Conservation (phyloP, 2,113 vertebrate species). For the Pluvianellus socialis region DNA sequence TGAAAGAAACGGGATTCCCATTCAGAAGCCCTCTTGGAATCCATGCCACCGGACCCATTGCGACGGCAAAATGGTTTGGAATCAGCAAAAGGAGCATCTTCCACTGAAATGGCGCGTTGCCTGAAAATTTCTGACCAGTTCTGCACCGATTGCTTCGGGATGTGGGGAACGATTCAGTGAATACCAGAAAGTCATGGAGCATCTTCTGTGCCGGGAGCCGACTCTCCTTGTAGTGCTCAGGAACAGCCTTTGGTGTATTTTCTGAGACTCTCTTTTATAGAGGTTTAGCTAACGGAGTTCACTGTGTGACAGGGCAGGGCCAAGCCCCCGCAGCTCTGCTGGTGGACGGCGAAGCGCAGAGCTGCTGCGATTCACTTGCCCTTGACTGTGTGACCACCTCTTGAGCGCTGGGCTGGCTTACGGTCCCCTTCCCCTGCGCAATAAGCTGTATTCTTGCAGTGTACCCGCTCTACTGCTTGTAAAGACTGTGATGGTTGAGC, state of each 20-base stretch:
- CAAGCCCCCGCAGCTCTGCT: not conserved
- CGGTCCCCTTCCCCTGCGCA: not conserved
- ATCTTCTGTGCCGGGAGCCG: not conserved
- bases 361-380: not conserved
- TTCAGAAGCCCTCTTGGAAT: not conserved
- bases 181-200: not conserved
- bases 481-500: not conserved
- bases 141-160: not conserved
- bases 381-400: not conserved
- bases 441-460: not conserved
- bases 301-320: not conserved
- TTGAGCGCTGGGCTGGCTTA: not conserved
- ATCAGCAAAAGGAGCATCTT: not conserved
- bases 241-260: not conserved
- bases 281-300: not conserved
- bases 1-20: not conserved
- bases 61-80: not conserved
- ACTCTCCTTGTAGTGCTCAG: not conserved
- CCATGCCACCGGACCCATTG: fast-evolving
- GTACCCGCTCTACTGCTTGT: not conserved
- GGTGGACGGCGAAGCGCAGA: not conserved
- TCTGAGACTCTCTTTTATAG: not conserved
- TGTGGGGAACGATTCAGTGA: not conserved
- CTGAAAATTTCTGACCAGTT: not conserved
- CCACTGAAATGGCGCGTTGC: not conserved